phyloP scores from a whole-genome alignment of 1,140 invertebrate genomes.

The Chrysoperla carnea region DNA sequence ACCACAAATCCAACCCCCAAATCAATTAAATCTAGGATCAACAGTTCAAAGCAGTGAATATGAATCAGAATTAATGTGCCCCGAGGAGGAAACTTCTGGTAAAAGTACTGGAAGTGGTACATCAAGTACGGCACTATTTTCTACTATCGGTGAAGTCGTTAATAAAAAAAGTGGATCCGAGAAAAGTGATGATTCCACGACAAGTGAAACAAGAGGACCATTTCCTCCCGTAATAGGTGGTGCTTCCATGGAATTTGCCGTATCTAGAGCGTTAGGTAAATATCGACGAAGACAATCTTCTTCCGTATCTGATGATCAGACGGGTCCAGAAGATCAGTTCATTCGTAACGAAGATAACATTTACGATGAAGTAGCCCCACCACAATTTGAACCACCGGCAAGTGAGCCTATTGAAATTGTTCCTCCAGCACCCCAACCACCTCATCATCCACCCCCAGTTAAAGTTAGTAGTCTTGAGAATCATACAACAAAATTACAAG shows the following conservation, averaged over 20 bases:
- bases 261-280: conserved; percentile 63
- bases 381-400: conserved; percentile 2
- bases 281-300: conserved; percentile 60
- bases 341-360: conserved; percentile 25
- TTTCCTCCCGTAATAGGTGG: conserved; percentile 34
- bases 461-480: conserved; percentile 6
- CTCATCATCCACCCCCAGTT: conserved; percentile 14
- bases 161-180: conserved; percentile 32
- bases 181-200: conserved; percentile 27
- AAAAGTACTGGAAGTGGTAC: conserved; percentile 35
- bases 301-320: conserved; percentile 43
- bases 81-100: conserved; percentile 36
- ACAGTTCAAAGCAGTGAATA: conserved; percentile 25
- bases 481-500: not conserved
- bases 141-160: conserved; percentile 54
- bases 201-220: conserved; percentile 19
- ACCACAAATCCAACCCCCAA: conserved; percentile 12
- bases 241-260: conserved; percentile 64
- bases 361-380: conserved; percentile 11
- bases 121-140: conserved; percentile 41
- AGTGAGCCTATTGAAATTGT: conserved; percentile 1
- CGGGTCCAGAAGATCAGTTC: conserved; percentile 26
- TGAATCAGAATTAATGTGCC: conserved; percentile 31
- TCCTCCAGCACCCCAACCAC: conserved; percentile 6
- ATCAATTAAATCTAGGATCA: conserved; percentile 23